phyloP scores from a whole-genome alignment of 2,113 vertebrate species.

The Ginglymostoma cirratum region DNA sequence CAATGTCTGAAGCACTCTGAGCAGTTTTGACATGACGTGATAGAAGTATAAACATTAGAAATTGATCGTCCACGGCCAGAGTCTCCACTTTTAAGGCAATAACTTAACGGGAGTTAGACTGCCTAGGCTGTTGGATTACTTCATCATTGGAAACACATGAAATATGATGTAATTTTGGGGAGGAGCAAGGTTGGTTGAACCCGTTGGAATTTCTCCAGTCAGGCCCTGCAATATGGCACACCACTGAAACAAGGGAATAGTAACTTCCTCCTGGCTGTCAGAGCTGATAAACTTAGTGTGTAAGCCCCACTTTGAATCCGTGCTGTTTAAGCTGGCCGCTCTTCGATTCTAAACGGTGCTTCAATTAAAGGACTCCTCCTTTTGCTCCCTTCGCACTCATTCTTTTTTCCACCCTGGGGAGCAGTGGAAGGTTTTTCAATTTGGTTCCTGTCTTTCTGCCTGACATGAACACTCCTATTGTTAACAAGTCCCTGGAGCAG shows the following conservation, averaged over 20 bases:
- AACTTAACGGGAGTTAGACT: not conserved
- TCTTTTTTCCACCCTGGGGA: too few relatives aligned
- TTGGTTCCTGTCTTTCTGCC: too few relatives aligned
- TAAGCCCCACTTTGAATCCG: not conserved
- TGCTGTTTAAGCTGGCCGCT: not conserved
- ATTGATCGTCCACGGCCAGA: not conserved
- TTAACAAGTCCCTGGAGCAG: too few relatives aligned
- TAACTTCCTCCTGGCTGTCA: not conserved
- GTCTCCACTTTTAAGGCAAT: not conserved
- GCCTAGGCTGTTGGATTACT: not conserved
- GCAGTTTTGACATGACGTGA: not conserved
- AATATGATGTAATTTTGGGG: not conserved
- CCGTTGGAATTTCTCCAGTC: not conserved
- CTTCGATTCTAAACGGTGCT: not conserved
- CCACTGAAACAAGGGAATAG: not conserved
- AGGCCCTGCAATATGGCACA: not conserved
- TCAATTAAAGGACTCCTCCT: not conserved
- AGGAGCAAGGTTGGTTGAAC: not conserved
- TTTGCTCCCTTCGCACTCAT: not conserved
- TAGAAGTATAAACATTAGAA: not conserved
- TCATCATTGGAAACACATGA: not conserved
- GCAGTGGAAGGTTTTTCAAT: too few relatives aligned
- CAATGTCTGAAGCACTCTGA: not conserved
- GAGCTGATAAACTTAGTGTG: not conserved
- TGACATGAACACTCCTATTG: too few relatives aligned